These are phyloP conservation scores for Linnaemya vulpina DNA, from an alignment of 2,888 invertebrate species.

Conservation along the genomic window DNA sequence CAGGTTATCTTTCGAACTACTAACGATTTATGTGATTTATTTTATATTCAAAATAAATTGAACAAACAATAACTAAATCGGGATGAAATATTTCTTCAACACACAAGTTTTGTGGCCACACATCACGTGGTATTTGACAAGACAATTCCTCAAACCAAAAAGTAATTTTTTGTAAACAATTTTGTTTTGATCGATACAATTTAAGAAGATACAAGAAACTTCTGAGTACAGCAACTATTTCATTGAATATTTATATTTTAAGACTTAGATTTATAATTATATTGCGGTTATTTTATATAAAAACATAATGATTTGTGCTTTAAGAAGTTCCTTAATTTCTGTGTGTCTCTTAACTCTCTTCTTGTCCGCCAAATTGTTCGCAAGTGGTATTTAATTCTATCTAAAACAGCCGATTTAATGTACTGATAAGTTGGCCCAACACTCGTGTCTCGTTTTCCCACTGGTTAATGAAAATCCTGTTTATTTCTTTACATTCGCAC, in stretches of 20 bases:
- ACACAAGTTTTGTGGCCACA: no score
- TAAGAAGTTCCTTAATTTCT: not conserved
- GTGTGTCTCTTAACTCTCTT: not conserved
- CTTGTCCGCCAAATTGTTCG: not conserved
- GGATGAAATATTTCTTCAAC: no score
- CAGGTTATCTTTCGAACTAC: not conserved
- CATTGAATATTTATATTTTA: no score
- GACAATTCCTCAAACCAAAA: no score
- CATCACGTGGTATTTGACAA: no score
- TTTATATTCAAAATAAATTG: not conserved
- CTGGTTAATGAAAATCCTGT: slow-evolving; percentile 51
- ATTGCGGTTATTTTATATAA: no score
- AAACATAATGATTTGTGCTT: not conserved
- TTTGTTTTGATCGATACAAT: no score
- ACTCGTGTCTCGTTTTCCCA: slow-evolving; percentile 40
- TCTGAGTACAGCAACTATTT: no score
- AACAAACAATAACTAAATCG: not conserved
- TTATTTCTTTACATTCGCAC: not conserved
- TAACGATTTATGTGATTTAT: not conserved
- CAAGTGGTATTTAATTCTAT: slow-evolving; percentile 33
- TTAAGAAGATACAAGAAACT: no score
- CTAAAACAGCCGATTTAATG: slow-evolving; percentile 14
- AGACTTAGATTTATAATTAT: no score
- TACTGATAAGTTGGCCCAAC: slow-evolving; percentile 13
- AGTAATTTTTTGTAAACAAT: no score